phyloP scores from a whole-genome alignment of 2,113 vertebrate genomes.

The Neogale vison region DNA sequence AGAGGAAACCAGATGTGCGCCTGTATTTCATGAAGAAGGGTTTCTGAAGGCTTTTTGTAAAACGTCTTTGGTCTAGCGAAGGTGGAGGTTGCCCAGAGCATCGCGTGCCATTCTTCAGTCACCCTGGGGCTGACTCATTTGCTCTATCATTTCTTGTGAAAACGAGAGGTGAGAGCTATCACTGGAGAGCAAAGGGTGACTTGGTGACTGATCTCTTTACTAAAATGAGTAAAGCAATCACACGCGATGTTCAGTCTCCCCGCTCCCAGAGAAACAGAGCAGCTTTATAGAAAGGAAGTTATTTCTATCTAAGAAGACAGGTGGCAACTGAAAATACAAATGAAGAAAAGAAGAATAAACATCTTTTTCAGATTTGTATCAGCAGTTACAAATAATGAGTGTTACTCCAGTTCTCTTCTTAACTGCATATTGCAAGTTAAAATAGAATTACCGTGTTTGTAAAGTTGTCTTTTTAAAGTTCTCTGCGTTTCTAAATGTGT shows the following conservation, averaged over 20 bases:
- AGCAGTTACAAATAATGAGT: neutral
- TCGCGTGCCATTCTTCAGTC: constrained; percentile 73
- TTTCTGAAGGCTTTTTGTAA: constrained; percentile 8
- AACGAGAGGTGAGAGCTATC: constrained; percentile 64
- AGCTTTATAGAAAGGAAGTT: neutral
- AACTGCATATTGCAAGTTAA: neutral
- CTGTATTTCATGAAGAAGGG: neutral
- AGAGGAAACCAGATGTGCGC: neutral
- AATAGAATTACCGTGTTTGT: neutral
- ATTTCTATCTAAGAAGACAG: constrained; percentile 23
- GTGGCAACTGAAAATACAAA: constrained; percentile 53
- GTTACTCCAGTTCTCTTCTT: neutral
- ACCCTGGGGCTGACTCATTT: constrained; percentile 70
- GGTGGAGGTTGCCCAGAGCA: constrained; percentile 46
- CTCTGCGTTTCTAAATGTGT: constrained; percentile 17
- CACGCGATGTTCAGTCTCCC: constrained; percentile 67
- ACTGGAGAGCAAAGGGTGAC: constrained; percentile 41
- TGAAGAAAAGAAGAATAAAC: constrained; percentile 51
- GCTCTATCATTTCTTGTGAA: constrained; percentile 67
- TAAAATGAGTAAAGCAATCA: constrained; percentile 57
- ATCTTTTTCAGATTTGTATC: neutral
- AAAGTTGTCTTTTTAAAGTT: constrained; percentile 39
- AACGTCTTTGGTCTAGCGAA: neutral
- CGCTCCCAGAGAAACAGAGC: neutral
- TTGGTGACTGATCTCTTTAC: constrained; percentile 78